Percentiles rank a stretch among this genome's conserved stretches.
Conservation (phyloP, 2,113 vertebrate species). For the Tachysurus fulvidraco region DNA sequence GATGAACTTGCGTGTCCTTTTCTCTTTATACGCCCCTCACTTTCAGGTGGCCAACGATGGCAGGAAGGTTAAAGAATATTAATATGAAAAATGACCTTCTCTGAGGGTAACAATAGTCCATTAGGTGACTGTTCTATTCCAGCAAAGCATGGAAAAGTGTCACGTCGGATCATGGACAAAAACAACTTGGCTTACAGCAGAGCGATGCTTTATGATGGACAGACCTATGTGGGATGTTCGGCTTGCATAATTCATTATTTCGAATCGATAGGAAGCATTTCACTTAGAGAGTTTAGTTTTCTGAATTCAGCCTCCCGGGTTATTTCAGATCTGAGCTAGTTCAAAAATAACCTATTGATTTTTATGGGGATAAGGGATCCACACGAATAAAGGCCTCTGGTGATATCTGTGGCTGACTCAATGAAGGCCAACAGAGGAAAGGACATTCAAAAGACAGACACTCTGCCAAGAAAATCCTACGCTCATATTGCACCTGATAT, state of each 20-base stretch:
- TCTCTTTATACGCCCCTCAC: neutral
- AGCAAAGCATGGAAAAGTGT: slow-evolving; percentile 31
- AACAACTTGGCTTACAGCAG: slow-evolving; percentile 41
- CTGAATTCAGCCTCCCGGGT: slow-evolving; percentile 48
- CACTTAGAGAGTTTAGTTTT: slow-evolving; percentile 52
- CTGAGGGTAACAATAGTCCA: slow-evolving; percentile 34
- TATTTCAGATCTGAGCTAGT: slow-evolving; percentile 56
- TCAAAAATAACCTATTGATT: slow-evolving; percentile 62
- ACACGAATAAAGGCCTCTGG: slow-evolving; percentile 55
- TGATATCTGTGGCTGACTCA: slow-evolving; percentile 45
- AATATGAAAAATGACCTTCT: slow-evolving; percentile 27
- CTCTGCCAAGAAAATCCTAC: slow-evolving; percentile 38
- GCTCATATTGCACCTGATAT: slow-evolving; percentile 47
- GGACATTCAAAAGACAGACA: slow-evolving; percentile 48
- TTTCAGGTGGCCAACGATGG: slow-evolving; percentile 14
- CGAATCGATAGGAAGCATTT: slow-evolving; percentile 57
- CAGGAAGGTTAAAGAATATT: slow-evolving; percentile 39
- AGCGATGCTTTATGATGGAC: slow-evolving; percentile 50
- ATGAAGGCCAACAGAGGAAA: slow-evolving; percentile 31
- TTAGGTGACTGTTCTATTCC: slow-evolving; percentile 29
- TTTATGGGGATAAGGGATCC: slow-evolving; percentile 59
- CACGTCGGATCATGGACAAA: slow-evolving; percentile 26
- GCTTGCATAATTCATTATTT: slow-evolving; percentile 62
- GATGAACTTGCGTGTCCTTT: slow-evolving; percentile 4
- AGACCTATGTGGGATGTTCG: slow-evolving; percentile 47